Conservation (phyloP, 2,888 invertebrate genomes). For the Scaptomyza flava region DNA sequence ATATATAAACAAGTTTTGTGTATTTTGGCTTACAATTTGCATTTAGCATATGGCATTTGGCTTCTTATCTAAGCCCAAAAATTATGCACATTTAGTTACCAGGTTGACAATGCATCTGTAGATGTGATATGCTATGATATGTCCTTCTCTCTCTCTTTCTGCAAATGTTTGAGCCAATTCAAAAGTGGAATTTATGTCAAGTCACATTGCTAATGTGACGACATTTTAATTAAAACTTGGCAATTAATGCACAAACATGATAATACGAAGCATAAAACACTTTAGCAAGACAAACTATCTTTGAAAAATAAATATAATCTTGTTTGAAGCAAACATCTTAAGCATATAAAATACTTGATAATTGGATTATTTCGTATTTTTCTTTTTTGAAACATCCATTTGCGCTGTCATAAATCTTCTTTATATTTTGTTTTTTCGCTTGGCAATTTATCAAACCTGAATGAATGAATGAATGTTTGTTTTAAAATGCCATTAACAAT, state of each 20-base stretch:
- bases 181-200: conserved; percentile 65
- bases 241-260: conserved; percentile 20
- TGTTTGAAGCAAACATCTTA: neutral
- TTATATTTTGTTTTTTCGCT: neutral
- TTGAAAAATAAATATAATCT: too few relatives aligned
- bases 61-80: conserved; percentile 40
- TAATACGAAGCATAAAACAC: neutral
- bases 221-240: conserved; percentile 74
- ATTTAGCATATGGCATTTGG: conserved; percentile 24
- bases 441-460: conserved; percentile 43
- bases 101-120: conserved; percentile 57
- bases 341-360: neutral
- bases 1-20: neutral
- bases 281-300: neutral
- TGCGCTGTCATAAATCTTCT: conserved; percentile 28
- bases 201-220: conserved; percentile 65
- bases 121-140: conserved; percentile 36
- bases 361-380: neutral
- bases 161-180: conserved; percentile 52
- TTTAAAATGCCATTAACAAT: conserved; percentile 43
- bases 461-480: conserved; percentile 8
- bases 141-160: neutral
- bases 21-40: conserved; percentile 50
- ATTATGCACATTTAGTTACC: conserved; percentile 73
- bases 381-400: neutral